These are phyloP conservation scores for Zaprionus lineosus DNA, from an alignment of 2,888 invertebrate genomes.

Conservation along the genomic window DNA sequence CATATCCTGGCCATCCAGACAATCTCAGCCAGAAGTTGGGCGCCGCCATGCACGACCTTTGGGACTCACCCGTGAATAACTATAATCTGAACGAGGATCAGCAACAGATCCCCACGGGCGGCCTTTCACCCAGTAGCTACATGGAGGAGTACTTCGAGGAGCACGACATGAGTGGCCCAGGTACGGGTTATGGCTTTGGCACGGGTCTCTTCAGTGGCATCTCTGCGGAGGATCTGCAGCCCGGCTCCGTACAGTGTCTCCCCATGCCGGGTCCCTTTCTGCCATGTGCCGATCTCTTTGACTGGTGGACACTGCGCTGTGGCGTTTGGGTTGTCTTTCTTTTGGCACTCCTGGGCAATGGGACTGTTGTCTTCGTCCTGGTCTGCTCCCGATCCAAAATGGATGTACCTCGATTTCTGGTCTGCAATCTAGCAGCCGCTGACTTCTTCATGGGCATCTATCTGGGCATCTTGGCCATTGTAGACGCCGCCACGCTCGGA, in stretches of 20 bases:
- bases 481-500: constrained; percentile 97
- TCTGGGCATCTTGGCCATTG: constrained; percentile 95
- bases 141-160: constrained; percentile 90
- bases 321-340: constrained; percentile 99
- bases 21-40: constrained; percentile 89
- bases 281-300: constrained; percentile 97
- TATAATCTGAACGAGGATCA: constrained; percentile 53
- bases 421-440: constrained; percentile 97
- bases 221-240: constrained; percentile 73
- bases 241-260: constrained; percentile 86
- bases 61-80: constrained; percentile 83
- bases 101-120: constrained; percentile 45
- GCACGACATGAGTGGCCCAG: constrained; percentile 77
- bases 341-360: constrained; percentile 97
- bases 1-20: constrained; percentile 83
- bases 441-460: constrained; percentile 99
- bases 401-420: constrained; percentile 97
- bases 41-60: constrained; percentile 87
- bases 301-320: constrained; percentile 98
- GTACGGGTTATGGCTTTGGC: constrained; percentile 63
- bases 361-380: constrained; percentile 96
- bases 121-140: constrained; percentile 83
- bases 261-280: constrained; percentile 96
- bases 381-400: constrained; percentile 95
- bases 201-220: constrained; percentile 79